Percentiles rank a stretch among this genome's conserved stretches.
These are phyloP conservation scores for Rallus limicola DNA, from an alignment of 2,113 vertebrate genomes.

Conservation along the genomic window DNA sequence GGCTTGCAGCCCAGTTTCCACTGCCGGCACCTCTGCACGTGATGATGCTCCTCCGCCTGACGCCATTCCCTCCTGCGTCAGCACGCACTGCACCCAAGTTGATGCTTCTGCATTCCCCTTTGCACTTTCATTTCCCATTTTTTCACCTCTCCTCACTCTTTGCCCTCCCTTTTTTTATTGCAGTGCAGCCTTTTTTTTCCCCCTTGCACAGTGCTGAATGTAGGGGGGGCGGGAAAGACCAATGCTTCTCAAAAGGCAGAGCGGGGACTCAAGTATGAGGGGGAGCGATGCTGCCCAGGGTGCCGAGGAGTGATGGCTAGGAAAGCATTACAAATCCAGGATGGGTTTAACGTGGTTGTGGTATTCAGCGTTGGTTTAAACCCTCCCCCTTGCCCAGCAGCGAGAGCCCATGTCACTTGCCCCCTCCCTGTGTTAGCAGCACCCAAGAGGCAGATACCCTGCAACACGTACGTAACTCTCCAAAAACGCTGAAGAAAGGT, in stretches of 20 bases:
- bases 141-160: neutral
- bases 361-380: neutral
- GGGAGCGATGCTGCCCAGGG: neutral
- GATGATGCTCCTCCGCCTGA: neutral
- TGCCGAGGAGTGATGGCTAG: neutral
- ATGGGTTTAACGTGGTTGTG: neutral
- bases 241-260: neutral
- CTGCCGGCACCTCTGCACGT: fast-evolving
- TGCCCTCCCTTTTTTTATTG: neutral
- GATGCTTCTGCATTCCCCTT: neutral
- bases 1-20: neutral
- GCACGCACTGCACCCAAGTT: fast-evolving
- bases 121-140: neutral
- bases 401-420: neutral
- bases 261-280: fast-evolving
- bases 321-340: neutral
- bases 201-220: neutral
- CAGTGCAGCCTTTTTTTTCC: neutral
- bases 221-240: neutral
- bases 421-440: neutral
- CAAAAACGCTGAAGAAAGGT: neutral
- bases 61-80: neutral
- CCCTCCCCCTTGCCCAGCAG: fast-evolving
- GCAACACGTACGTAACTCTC: fast-evolving
- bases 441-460: neutral